Evolutionary conservation across 92 coral and sea anemone species (phyloP).

Genomic region (Ricordea florida): DNA sequence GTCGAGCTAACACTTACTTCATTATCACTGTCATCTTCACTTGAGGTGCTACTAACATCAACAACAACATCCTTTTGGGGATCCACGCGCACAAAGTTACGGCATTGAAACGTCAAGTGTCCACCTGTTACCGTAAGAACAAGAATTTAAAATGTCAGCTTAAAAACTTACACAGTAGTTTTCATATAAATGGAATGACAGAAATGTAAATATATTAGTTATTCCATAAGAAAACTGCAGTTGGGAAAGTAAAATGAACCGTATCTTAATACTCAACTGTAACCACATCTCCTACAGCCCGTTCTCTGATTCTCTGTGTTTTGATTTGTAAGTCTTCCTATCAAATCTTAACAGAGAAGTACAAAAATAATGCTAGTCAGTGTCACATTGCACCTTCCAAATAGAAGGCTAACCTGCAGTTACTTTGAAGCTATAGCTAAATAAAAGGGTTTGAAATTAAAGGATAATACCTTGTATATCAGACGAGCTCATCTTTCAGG

Average conservation of each 20-base stretch:
- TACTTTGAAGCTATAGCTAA: too few relatives aligned
- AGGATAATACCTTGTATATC: conserved; percentile 27
- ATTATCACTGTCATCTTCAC: conserved; percentile 83
- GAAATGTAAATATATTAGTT: too few relatives aligned
- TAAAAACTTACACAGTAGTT: too few relatives aligned
- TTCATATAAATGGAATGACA: too few relatives aligned
- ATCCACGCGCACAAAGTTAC: conserved; percentile 88
- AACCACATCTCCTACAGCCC: conserved; percentile 98
- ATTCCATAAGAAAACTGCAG: too few relatives aligned
- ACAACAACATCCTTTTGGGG: conserved; percentile 97
- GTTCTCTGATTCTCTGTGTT: conserved; percentile 79
- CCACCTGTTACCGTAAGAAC: conserved; percentile 65
- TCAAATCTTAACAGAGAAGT: conserved; percentile 62
- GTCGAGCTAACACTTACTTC: conserved; percentile 76
- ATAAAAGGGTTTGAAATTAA: too few relatives aligned
- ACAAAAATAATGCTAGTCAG: neutral
- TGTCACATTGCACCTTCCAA: neutral
- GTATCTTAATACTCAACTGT: too few relatives aligned
- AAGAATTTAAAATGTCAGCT: neutral
- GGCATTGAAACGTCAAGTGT: conserved; percentile 95
- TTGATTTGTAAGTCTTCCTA: conserved; percentile 91
- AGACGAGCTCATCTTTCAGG: conserved; percentile 2
- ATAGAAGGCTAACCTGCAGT: too few relatives aligned
- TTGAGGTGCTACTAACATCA: conserved; percentile 98
- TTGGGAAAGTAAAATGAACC: too few relatives aligned